A percentile compares a stretch with the other conserved stretches of the same genome.
Conservation (phyloP, 2,888 invertebrate genomes). For the Cosmia pyralina region DNA sequence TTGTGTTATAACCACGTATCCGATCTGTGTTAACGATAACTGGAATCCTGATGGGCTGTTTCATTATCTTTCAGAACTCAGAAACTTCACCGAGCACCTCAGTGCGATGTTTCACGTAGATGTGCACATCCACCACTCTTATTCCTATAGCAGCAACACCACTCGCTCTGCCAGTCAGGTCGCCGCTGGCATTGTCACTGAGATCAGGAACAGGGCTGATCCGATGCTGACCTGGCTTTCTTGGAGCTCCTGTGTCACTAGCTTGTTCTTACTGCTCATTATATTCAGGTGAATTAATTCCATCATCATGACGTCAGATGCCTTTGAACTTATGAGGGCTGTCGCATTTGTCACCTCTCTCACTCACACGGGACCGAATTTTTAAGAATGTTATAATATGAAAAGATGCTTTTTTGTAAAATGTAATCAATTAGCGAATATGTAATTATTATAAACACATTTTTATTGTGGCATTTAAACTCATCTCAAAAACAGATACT, state of each 20-base stretch:
- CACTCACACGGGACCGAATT: no score
- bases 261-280: conserved; percentile 91
- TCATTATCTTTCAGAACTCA: conserved; percentile 71
- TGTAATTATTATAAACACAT: no score
- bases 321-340: neutral
- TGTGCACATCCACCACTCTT: conserved; percentile 77
- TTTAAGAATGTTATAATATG: no score
- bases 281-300: conserved; percentile 87
- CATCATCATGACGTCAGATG: neutral
- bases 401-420: no score
- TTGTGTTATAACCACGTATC: no score
- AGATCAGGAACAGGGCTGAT: conserved; percentile 91
- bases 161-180: conserved; percentile 82
- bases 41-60: neutral
- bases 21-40: no score
- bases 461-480: no score
- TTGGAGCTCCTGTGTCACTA: conserved; percentile 91
- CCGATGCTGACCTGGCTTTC: conserved; percentile 91
- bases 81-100: conserved; percentile 73
- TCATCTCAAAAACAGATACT: no score
- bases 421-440: no score
- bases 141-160: conserved; percentile 76
- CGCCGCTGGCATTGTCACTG: conserved; percentile 91
- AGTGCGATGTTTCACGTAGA: conserved; percentile 73
- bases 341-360: no score